These are phyloP conservation scores for rat (Rattus norvegicus) DNA, from an alignment of 2,113 vertebrate species.

Conservation along the genomic window DNA sequence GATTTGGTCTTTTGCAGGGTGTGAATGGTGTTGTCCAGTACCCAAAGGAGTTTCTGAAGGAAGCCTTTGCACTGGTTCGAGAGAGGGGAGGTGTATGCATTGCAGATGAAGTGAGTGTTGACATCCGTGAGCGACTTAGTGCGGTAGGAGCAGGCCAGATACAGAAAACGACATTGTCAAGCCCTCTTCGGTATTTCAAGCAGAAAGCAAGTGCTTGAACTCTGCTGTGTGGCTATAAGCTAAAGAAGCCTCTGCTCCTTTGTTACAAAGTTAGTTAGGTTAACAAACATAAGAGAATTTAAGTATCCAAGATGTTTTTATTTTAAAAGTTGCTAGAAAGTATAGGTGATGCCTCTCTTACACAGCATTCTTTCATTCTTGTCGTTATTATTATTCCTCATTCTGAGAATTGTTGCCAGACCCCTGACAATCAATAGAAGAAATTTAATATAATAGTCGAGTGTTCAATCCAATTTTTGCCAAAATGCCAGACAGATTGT, in stretches of 20 bases:
- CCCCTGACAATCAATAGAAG: neutral
- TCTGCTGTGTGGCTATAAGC: neutral
- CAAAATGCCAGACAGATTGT: neutral
- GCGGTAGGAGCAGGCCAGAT: neutral
- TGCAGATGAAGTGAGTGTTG: constrained; percentile 92
- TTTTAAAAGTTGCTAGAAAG: neutral
- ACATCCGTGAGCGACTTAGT: rapidly evolving
- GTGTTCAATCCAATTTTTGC: constrained; percentile 13
- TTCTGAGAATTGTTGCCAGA: neutral
- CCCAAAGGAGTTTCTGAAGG: constrained; percentile 93
- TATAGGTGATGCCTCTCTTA: neutral
- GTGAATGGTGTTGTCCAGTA: constrained; percentile 94
- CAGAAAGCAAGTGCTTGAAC: neutral
- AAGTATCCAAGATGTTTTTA: neutral
- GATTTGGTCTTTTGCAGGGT: constrained; percentile 86
- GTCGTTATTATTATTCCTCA: neutral
- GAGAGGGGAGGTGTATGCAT: constrained; percentile 94
- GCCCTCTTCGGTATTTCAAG: neutral
- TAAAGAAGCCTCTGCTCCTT: neutral
- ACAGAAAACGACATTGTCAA: neutral
- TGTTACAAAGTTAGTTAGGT: neutral
- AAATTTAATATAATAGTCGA: neutral
- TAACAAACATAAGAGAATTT: neutral
- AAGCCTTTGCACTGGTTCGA: constrained; percentile 90
- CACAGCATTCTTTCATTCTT: neutral